phyloP scores from a whole-genome alignment of 2,888 invertebrate species.

The Orthosia cruda region DNA sequence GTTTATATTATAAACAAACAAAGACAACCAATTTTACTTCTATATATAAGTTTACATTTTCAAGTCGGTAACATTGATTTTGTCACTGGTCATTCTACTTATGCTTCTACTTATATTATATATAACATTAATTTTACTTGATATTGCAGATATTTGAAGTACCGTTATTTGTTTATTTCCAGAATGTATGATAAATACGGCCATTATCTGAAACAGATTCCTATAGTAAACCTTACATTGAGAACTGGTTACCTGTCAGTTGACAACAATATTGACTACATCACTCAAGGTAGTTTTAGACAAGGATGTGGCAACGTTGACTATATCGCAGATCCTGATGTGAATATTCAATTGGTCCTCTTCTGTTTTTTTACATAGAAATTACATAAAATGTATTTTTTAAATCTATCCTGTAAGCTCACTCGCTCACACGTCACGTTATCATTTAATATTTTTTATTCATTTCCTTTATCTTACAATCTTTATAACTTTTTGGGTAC shows the following conservation, averaged over 20 bases:
- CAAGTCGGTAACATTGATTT: too few relatives aligned
- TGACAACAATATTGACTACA: slow-evolving; percentile 77
- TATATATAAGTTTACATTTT: too few relatives aligned
- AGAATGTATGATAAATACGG: slow-evolving; percentile 68
- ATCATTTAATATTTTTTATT: neutral
- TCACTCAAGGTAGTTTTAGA: slow-evolving; percentile 81
- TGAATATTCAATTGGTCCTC: neutral
- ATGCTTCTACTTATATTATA: too few relatives aligned
- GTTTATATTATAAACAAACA: too few relatives aligned
- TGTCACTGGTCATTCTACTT: too few relatives aligned
- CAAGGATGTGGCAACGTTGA: slow-evolving; percentile 80
- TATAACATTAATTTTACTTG: too few relatives aligned
- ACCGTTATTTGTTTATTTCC: neutral
- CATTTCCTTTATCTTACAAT: neutral
- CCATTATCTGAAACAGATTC: slow-evolving; percentile 73
- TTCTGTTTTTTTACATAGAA: neutral
- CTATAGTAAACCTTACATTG: slow-evolving; percentile 76
- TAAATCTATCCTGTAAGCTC: neutral
- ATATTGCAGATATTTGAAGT: neutral
- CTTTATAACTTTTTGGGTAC: neutral
- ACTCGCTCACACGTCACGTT: too few relatives aligned
- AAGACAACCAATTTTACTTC: too few relatives aligned
- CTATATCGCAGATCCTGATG: slow-evolving; percentile 74
- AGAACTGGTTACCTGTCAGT: slow-evolving; percentile 77
- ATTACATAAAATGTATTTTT: neutral